A percentile compares a stretch with the other conserved stretches of the same genome.
These are phyloP conservation scores for Mobula birostris DNA, from an alignment of 2,113 vertebrate genomes.

Conservation along the genomic window DNA sequence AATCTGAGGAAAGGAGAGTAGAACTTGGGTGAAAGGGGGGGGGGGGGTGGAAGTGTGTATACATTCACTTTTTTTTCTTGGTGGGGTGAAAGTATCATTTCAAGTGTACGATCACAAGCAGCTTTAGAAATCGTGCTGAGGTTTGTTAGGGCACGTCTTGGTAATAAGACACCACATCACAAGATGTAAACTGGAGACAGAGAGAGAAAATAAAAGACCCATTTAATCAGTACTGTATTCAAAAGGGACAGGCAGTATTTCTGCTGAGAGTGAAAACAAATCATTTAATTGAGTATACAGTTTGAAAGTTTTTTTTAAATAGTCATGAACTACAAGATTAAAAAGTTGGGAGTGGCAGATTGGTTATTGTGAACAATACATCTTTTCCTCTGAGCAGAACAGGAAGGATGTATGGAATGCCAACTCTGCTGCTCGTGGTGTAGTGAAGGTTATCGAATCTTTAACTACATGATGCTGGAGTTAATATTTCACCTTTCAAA, in stretches of 20 bases:
- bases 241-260: neutral
- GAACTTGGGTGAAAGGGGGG: too few species aligned
- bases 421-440: neutral
- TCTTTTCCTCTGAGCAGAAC: neutral
- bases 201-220: neutral
- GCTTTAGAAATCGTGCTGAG: neutral
- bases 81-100: neutral
- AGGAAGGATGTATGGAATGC: constrained; percentile 27
- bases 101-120: neutral
- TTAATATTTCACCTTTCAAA: constrained; percentile 22
- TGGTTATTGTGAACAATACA: neutral
- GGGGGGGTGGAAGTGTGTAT: too few species aligned
- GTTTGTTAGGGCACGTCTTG: neutral
- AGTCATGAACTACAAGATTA: neutral
- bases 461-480: neutral
- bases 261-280: neutral
- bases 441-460: neutral
- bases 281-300: neutral
- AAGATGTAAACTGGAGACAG: neutral
- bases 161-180: neutral
- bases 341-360: neutral
- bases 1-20: too few species aligned
- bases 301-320: neutral
- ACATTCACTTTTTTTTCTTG: neutral
- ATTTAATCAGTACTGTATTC: neutral